A percentile compares a stretch with the other conserved stretches of the same genome.
phyloP scores from a whole-genome alignment of 2,113 vertebrate species.

The Pagrus major region DNA sequence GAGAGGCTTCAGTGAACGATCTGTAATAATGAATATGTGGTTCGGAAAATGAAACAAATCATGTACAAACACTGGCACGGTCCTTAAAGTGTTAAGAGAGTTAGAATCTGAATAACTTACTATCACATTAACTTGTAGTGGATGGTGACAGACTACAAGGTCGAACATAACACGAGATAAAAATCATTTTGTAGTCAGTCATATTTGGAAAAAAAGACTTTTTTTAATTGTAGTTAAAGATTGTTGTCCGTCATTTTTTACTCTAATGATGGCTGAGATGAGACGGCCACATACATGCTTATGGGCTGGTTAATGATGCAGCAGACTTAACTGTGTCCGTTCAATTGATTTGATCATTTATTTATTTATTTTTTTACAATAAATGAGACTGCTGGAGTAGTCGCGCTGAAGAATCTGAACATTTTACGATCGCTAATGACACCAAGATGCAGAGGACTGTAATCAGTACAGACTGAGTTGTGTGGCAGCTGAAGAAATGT shows the following conservation, averaged over 20 bases:
- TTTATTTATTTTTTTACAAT: neutral
- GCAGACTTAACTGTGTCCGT: conserved; percentile 19
- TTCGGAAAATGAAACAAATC: conserved; percentile 2
- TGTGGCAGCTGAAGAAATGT: neutral
- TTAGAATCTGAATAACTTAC: conserved; percentile 11
- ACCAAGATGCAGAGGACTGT: conserved; percentile 1
- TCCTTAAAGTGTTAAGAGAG: neutral
- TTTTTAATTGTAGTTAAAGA: conserved; percentile 12
- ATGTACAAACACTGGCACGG: neutral
- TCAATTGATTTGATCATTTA: neutral
- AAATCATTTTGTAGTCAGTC: neutral
- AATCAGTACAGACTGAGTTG: no score
- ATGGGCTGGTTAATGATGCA: conserved; percentile 39
- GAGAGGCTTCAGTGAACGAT: neutral
- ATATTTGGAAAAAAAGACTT: neutral
- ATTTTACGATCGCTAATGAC: conserved; percentile 18
- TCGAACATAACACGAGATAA: neutral
- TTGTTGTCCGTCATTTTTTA: conserved; percentile 26
- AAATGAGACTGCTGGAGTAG: neutral
- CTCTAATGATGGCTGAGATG: neutral
- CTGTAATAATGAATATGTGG: neutral
- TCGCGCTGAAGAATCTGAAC: neutral
- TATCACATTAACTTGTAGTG: neutral
- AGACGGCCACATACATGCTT: conserved; percentile 19
- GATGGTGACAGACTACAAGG: neutral